A percentile compares a stretch with the other conserved stretches of the same genome.
Conservation (phyloP, 2,113 vertebrate species). For the Pseudorectes ferrugineus region DNA sequence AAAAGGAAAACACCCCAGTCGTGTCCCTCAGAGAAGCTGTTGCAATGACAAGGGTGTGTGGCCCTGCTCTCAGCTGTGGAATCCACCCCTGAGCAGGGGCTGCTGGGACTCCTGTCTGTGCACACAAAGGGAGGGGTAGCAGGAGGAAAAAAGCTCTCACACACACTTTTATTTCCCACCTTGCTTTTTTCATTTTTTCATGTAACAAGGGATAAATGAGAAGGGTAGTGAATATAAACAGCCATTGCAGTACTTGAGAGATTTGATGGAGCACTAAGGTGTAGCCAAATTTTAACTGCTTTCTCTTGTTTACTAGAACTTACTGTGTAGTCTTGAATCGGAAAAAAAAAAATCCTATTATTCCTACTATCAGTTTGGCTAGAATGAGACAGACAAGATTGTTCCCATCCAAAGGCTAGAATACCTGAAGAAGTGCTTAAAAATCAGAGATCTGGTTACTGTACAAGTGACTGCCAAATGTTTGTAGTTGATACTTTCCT, state of each 20-base stretch:
- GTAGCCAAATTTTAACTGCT: background rate
- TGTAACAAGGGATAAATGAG: background rate
- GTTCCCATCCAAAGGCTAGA: background rate
- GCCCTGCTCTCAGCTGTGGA: background rate
- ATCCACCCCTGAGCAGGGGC: background rate
- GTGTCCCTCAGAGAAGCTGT: background rate
- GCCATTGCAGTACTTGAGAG: background rate
- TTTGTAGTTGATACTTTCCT: slow-evolving; percentile 48
- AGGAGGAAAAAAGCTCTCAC: background rate
- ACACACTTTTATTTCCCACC: background rate
- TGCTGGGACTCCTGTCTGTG: background rate
- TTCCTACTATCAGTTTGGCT: background rate
- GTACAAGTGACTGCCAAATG: slow-evolving; percentile 21
- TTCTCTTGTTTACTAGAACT: background rate
- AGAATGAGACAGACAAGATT: background rate
- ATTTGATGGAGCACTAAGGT: background rate
- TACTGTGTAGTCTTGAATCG: background rate
- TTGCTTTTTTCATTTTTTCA: background rate
- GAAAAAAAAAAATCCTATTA: background rate
- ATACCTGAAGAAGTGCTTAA: slow-evolving; percentile 23
- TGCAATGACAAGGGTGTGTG: background rate
- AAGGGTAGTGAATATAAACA: background rate
- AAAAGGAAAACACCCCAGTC: background rate
- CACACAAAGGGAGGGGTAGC: background rate
- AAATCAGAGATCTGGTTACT: slow-evolving; percentile 4